Conservation (phyloP, 2,797 vertebrate genomes). For the Heteromormyrus szaboi region DNA sequence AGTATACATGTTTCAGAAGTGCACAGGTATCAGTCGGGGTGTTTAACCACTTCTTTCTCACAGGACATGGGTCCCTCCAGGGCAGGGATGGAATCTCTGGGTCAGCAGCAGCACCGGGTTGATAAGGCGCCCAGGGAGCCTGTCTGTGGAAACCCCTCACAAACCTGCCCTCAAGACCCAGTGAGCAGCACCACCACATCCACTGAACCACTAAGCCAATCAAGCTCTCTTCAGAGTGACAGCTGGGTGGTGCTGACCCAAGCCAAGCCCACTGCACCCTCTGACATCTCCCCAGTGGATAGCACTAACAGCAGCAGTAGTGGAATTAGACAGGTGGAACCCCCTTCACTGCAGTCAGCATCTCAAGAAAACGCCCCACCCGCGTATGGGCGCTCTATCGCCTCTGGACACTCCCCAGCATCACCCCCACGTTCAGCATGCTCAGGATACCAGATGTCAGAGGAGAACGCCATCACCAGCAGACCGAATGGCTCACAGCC, state of each 20-base stretch:
- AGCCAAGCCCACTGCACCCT: not conserved
- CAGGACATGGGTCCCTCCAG: slow-evolving; percentile 28
- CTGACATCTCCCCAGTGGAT: not conserved
- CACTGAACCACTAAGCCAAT: not conserved
- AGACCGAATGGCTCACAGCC: slow-evolving; percentile 41
- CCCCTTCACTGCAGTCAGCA: not conserved
- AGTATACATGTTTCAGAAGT: slow-evolving; percentile 23
- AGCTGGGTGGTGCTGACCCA: not conserved
- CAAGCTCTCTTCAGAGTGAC: not conserved
- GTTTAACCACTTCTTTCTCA: not conserved
- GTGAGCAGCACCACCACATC: not conserved
- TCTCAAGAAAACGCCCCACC: slow-evolving; percentile 26
- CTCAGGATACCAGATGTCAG: slow-evolving; percentile 35
- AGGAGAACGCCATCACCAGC: slow-evolving; percentile 41
- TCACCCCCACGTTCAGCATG: slow-evolving; percentile 29
- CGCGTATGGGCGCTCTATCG: slow-evolving; percentile 17
- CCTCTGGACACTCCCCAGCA: slow-evolving; percentile 29
- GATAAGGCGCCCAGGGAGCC: slow-evolving; percentile 35
- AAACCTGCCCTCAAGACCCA: not conserved
- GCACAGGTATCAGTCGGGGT: not conserved
- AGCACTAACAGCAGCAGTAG: not conserved
- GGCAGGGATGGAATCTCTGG: slow-evolving; percentile 26
- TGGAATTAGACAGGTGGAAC: not conserved
- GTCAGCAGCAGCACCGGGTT: slow-evolving; percentile 14
- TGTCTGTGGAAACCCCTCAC: slow-evolving; percentile 29